Evolutionary conservation across 2,797 vertebrate genomes (phyloP).

Genomic region (Intellagama lesueurii): DNA sequence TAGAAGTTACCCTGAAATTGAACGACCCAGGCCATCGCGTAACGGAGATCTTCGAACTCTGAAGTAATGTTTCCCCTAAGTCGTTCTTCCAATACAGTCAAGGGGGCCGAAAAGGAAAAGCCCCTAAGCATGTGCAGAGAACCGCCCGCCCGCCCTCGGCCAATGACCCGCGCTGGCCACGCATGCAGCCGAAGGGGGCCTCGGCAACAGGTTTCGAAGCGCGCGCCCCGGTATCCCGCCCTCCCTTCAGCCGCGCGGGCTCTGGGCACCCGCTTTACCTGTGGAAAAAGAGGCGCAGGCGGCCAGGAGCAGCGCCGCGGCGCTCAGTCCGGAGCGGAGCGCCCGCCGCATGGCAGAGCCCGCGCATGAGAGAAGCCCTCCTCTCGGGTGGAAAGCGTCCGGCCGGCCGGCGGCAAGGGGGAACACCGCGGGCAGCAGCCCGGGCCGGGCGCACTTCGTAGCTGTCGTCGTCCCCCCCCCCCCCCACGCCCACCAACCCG

Average conservation of each 20-base stretch:
- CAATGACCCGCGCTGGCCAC: not conserved
- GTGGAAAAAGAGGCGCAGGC: conserved; percentile 67
- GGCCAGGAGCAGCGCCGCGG: conserved; percentile 68
- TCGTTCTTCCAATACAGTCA: too few relatives aligned
- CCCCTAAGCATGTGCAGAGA: not conserved
- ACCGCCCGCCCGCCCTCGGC: too few relatives aligned
- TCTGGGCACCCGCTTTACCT: conserved; percentile 66
- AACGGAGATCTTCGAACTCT: not conserved
- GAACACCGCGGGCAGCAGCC: not conserved
- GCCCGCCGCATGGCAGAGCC: not conserved
- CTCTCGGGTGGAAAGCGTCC: not conserved
- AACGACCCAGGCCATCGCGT: not conserved
- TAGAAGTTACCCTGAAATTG: too few relatives aligned
- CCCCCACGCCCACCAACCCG: not conserved
- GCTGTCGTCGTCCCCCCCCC: not conserved
- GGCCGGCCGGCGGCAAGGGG: not conserved
- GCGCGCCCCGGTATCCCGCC: too few relatives aligned
- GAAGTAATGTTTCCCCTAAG: not conserved
- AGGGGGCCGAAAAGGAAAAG: not conserved
- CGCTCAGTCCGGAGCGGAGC: conserved; percentile 46
- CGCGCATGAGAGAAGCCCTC: conserved; percentile 13
- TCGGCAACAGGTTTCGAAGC: not conserved
- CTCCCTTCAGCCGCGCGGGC: not conserved
- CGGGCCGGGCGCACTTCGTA: not conserved
- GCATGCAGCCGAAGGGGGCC: not conserved